Percentiles rank a stretch among this genome's conserved stretches.
Evolutionary conservation across 2,888 invertebrate species (phyloP).

Genomic region (Sthenelais limicola): DNA sequence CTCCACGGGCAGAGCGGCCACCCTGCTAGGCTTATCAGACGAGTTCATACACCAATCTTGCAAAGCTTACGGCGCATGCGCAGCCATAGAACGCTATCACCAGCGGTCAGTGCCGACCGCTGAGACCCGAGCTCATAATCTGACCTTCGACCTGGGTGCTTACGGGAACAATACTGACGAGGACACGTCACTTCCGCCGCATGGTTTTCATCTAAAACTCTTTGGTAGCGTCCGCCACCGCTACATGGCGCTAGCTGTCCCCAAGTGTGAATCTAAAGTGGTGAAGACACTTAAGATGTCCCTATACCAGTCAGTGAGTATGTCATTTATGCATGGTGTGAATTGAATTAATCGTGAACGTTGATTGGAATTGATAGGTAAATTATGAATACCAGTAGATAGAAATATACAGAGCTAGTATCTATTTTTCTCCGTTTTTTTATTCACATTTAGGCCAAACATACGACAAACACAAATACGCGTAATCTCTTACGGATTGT

Average conservation of each 20-base stretch:
- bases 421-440: too few relatives aligned
- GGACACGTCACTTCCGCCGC: constrained; percentile 51
- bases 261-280: constrained; percentile 64
- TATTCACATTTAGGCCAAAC: too few relatives aligned
- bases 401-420: too few relatives aligned
- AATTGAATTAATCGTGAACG: too few relatives aligned
- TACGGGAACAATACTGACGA: constrained; percentile 56
- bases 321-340: too few relatives aligned
- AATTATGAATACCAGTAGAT: too few relatives aligned
- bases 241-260: constrained; percentile 65
- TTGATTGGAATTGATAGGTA: too few relatives aligned
- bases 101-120: constrained; percentile 54
- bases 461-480: too few relatives aligned
- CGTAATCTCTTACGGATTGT: too few relatives aligned
- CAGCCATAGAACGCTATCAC: constrained; percentile 60
- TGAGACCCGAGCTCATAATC: constrained; percentile 58
- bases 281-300: constrained; percentile 65
- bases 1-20: constrained; percentile 59
- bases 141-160: constrained; percentile 65
- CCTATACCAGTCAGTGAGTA: constrained; percentile 68
- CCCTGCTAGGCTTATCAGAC: constrained; percentile 65
- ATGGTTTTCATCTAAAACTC: constrained; percentile 64
- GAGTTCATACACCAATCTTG: constrained; percentile 63
- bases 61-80: constrained; percentile 65
- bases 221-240: constrained; percentile 65